Evolutionary conservation across 1,140 invertebrate species (phyloP), one percentile per base, ranked within the genome.

Genomic region (Pseudomyrmex concolor): DNA sequence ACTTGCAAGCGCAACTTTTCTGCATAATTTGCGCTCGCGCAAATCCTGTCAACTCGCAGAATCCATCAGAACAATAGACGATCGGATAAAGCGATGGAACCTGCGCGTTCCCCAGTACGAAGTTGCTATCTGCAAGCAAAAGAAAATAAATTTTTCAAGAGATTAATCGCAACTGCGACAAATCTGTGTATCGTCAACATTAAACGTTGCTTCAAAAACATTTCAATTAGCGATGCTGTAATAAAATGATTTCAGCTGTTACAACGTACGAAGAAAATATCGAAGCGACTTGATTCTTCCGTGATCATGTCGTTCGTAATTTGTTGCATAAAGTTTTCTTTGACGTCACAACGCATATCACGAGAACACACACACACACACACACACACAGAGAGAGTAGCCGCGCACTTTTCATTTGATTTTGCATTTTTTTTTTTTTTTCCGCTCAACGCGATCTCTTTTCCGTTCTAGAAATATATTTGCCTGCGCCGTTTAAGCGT

Each of bases 1-100:
- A 99, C 94, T 98, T 98, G 95, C 98, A 99, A 81, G 98, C 98
- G 94, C 98, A 99, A 84, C 97, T 97, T 93, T 99, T 99, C 94
- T 99, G 98, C 98, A 98, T 98, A 93, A 99, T 98, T 95, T 99
- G 98, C 55, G 98, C 98, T 84, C 98, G 96, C 81, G 97, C 96
- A 95, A 97, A 99, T 83, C 98, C 98, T 78, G 98, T 99, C 94
- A 99, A 96, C 95, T 99, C 98, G 93, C 98, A 99, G 95, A 99
- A 99, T 68, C 98, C 98, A 96, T 99, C 98, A 3, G 98, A 99
- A 95, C 98, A 99, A 95, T 99, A 99, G 83, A 99, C 98, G 94
- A 99, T 99, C 85, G 98, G 98, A 95, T 98, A 98, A 43, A 96
- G 92, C 81, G 96, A 94, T 84, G 97, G 96, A 84, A 99, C 98